Evolutionary conservation across 2,888 invertebrate species (phyloP).

Genomic region (Ophion obscuratus): DNA sequence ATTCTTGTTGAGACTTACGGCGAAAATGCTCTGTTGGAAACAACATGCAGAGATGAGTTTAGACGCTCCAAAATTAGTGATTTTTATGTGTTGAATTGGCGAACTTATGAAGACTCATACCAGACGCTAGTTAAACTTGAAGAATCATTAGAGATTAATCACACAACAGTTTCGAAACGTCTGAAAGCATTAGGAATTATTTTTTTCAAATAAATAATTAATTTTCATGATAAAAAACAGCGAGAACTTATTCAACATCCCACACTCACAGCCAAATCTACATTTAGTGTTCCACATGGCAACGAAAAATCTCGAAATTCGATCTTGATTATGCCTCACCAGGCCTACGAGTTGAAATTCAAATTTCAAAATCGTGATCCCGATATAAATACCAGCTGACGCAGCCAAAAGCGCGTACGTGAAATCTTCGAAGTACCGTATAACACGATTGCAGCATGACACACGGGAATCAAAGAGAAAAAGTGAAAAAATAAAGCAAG

Average conservation of each 20-base stretch:
- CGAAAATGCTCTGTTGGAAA: too few relatives aligned
- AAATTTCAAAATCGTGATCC: slow-evolving; percentile 31
- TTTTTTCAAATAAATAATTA: too few relatives aligned
- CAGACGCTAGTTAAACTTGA: too few relatives aligned
- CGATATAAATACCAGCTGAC: not conserved
- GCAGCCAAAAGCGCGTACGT: not conserved
- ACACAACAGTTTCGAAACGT: too few relatives aligned
- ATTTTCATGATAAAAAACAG: too few relatives aligned
- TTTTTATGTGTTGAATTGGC: too few relatives aligned
- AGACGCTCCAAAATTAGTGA: too few relatives aligned
- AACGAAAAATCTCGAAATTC: not conserved
- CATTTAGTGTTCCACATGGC: not conserved
- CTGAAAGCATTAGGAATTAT: too few relatives aligned
- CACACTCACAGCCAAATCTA: not conserved
- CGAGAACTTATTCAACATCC: not conserved
- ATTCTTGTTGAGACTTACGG: too few relatives aligned
- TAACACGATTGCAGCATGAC: not conserved
- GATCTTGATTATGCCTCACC: slow-evolving; percentile 42
- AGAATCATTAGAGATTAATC: too few relatives aligned
- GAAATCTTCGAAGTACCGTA: not conserved
- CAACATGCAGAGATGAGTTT: too few relatives aligned
- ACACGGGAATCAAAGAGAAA: not conserved
- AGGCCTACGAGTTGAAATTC: slow-evolving; percentile 10
- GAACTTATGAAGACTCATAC: too few relatives aligned
- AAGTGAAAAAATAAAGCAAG: not conserved